Evolutionary conservation across 2,888 invertebrate species (phyloP), one percentile per base, ranked within the genome.

Genomic region (Chloromyia formosa): DNA sequence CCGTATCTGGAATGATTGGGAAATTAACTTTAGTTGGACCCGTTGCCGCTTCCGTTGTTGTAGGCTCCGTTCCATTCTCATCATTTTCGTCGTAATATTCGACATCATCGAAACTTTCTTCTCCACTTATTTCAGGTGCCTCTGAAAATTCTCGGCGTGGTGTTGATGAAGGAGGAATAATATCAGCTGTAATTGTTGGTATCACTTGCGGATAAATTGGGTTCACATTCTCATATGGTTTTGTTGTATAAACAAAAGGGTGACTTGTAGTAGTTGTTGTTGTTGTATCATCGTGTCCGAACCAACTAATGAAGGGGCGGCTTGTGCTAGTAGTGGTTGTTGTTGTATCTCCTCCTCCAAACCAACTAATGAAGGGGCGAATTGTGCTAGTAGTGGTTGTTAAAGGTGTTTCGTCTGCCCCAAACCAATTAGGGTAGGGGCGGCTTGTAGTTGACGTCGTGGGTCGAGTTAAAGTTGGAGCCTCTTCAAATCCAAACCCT

Each of bases 11-110:
- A 20, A 58, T 18, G 4, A 27, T 10, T n/a, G 71, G 71, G 1
- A 71, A 18, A 2, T 23, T 14, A 12, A 71, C 56, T 18, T 71
- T 58, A 5, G 71, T 71, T 1, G 71, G 71, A 1, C 71, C 71
- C 16, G 71, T 56, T 18, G 71, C 35, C 14, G 56, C 18, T 40
- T 71, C 71, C 18, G 45, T 35, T 5, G 7, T 1, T 3, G 18
- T 42, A 2, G 20, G 4, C 9, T 53, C 54, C 53, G 23, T 54
- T 56, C 40, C 71, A n/a, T 7, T 69, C 16, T 56, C 56, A 1
- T 71, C 58, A 20, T 20, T 42, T 5, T 56, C 18, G 23, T 71
- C 71, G 14, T 71, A 56, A 58, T 71, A 58, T 1, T 56, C 58
- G 0, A 56, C 14, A 9, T 69, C 54, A n/a, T 53, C 53, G 20